Base-by-base conservation (phyloP, 2,888 invertebrate genomes). In the Teleogryllus oceanicus region DNA sequence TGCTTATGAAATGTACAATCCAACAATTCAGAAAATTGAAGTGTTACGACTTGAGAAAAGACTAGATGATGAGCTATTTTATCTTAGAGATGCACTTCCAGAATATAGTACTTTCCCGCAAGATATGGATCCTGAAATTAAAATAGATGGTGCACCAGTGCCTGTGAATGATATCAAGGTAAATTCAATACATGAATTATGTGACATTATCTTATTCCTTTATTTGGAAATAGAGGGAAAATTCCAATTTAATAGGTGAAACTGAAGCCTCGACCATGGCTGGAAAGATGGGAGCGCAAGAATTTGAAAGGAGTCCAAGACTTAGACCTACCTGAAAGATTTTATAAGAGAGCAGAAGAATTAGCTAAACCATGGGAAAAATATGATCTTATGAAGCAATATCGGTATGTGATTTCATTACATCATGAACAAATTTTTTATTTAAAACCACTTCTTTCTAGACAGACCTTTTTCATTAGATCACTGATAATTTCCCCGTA, bases 31-130 rank as follows among this genome's bases (percentile, higher is more conserved):
- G 84, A 93, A 92, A 85, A 93, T 99, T 62, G 96, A 98, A 88
- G 95, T 98, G 2, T 87, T 99, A 18, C 92, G 94, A 62, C 89
- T 99, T 62, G 99, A 99, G 87, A 98, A 96, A 86, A 90, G 99
- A 79, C 88, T 99, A 24, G 99, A 99, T 87, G 93, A 94, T 49
- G 92, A 95, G 84, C 88, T 99, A 78, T 89, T 92, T 20, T 99
- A 99, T 86, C 89, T 99, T 78, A 89, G 95, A 84, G 98, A 99
- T 90, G 95, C 97, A 2, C 89, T 95, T 75, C 94, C 93, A 0
- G 95, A 98, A 87, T 97, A 94, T 87, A 96, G 96, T 86, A 98
- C 97, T 3, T 94, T 99, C 85, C 94, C 97, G 83, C 89, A 94
- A 80, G 94, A 98, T 85, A 96, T 99, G 96, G 95, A 97, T 84